phyloP scores from a whole-genome alignment of 2,888 invertebrate species.

The Thecocarcelia acutangulata region DNA sequence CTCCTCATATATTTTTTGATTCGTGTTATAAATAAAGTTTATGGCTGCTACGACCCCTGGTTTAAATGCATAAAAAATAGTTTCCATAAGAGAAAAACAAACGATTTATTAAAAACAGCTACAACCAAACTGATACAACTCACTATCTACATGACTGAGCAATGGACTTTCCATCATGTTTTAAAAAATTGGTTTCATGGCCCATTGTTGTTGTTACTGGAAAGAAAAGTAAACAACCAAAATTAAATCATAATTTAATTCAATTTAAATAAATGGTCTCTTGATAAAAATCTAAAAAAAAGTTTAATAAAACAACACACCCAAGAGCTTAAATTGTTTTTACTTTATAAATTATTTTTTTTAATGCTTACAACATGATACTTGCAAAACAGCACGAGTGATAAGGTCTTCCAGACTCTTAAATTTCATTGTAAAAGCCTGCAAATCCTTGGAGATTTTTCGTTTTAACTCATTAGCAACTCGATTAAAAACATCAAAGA shows the following conservation, averaged over 20 bases:
- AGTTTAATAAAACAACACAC: too few relatives aligned
- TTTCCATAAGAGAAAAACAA: background rate
- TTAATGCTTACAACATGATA: slow-evolving; percentile 77
- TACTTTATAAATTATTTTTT: background rate
- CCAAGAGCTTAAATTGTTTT: too few relatives aligned
- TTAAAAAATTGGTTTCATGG: slow-evolving; percentile 77
- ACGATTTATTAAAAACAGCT: background rate
- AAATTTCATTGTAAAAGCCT: slow-evolving; percentile 72
- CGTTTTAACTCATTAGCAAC: slow-evolving; percentile 76
- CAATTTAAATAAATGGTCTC: background rate
- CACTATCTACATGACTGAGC: slow-evolving; percentile 78
- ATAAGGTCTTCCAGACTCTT: slow-evolving; percentile 78
- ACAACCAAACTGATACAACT: slow-evolving; percentile 49
- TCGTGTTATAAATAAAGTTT: too few relatives aligned
- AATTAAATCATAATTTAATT: slow-evolving; percentile 22
- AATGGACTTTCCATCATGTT: slow-evolving; percentile 76
- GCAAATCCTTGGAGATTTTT: slow-evolving; percentile 73
- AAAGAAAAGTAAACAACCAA: slow-evolving; percentile 1
- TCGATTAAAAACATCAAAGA: slow-evolving; percentile 77
- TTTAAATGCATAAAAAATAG: too few relatives aligned
- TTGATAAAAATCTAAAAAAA: background rate
- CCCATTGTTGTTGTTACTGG: slow-evolving; percentile 80
- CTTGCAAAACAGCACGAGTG: slow-evolving; percentile 78
- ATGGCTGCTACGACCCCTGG: too few relatives aligned
- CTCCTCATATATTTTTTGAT: too few relatives aligned